These are phyloP conservation scores for Pterocles burchelli DNA, from an alignment of 2,113 vertebrate species.

Conservation along the genomic window DNA sequence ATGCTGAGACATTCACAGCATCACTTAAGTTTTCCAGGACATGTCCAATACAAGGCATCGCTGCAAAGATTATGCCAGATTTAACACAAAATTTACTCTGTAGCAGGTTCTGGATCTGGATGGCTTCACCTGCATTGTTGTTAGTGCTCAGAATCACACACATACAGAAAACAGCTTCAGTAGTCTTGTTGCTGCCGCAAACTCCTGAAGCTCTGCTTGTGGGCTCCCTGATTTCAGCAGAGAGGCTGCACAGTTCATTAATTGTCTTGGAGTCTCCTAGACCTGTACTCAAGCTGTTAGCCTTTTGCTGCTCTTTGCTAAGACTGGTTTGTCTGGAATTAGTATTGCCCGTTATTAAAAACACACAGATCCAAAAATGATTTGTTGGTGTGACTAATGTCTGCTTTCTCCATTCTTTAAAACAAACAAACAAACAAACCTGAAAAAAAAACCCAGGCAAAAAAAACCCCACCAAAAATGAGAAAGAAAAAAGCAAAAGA, in stretches of 20 bases:
- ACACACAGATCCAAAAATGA: neutral
- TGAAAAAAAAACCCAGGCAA: too few relatives aligned
- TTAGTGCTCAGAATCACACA: slow-evolving; percentile 55
- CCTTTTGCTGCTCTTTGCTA: neutral
- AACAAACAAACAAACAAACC: neutral
- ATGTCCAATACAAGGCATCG: slow-evolving; percentile 41
- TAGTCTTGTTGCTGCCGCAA: neutral
- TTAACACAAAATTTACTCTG: slow-evolving; percentile 59
- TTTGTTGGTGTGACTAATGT: neutral
- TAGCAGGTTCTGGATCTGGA: slow-evolving; percentile 46
- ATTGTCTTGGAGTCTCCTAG: neutral
- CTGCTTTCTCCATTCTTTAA: slow-evolving; percentile 7
- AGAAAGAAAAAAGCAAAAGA: slow-evolving; percentile 4
- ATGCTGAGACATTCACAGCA: slow-evolving; percentile 48
- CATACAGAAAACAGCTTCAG: slow-evolving; percentile 29
- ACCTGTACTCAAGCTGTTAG: neutral
- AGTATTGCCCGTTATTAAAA: neutral
- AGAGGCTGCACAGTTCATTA: neutral
- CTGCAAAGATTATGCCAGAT: slow-evolving; percentile 61
- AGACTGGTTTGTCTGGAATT: slow-evolving; percentile 27
- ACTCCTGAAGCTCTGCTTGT: neutral
- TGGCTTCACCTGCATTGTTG: slow-evolving; percentile 11
- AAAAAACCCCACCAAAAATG: neutral
- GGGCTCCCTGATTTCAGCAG: neutral
- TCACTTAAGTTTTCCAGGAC: slow-evolving; percentile 58